These are phyloP conservation scores for Alligator sinensis DNA, from an alignment of 2,113 vertebrate genomes.

Conservation along the genomic window DNA sequence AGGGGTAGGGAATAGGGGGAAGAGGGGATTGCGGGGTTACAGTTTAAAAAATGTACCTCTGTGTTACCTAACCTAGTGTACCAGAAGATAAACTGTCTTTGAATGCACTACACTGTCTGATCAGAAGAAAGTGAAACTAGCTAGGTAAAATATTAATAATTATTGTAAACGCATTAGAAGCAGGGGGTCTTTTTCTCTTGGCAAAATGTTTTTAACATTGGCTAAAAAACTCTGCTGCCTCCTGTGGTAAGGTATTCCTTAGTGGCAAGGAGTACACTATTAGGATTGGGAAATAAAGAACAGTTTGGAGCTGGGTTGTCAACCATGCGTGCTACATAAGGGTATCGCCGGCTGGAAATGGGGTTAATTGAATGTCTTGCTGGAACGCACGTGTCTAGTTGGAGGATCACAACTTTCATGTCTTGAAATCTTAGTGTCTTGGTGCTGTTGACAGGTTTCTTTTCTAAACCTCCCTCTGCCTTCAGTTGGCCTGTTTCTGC, in stretches of 20 bases:
- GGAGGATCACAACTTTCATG: not conserved
- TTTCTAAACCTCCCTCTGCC: conserved; percentile 37
- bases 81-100: not conserved
- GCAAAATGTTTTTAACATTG: not conserved
- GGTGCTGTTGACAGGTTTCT: conserved; percentile 24
- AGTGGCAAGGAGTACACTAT: not conserved
- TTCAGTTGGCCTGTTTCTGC: conserved; percentile 70
- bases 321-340: not conserved
- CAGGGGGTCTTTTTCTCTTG: not conserved
- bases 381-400: not conserved
- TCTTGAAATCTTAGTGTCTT: not conserved
- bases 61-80: not conserved
- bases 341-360: conserved; percentile 15
- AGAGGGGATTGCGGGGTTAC: not conserved
- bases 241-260: not conserved
- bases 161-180: not conserved
- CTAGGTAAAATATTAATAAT: not conserved
- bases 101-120: not conserved
- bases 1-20: too few relatives aligned
- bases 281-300: conserved; percentile 32
- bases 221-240: not conserved
- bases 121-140: not conserved
- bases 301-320: conserved; percentile 62
- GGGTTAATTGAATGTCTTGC: conserved; percentile 10
- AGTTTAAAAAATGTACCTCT: not conserved